A percentile compares a stretch with the other conserved stretches of the same genome.
These are phyloP conservation scores for Zele albiditarsus DNA, from an alignment of 2,888 invertebrate species.

Conservation along the genomic window DNA sequence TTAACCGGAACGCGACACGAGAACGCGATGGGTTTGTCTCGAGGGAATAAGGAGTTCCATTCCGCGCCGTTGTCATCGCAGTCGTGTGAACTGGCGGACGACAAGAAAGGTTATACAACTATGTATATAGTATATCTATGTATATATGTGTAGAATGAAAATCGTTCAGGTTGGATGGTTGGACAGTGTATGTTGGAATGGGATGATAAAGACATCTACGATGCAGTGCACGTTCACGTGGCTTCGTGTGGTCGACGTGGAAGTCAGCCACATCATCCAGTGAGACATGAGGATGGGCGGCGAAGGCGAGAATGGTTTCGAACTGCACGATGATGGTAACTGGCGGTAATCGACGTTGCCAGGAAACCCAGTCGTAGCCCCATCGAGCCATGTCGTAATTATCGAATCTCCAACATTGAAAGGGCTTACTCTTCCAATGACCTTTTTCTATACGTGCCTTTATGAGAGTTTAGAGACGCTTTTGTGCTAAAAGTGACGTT, in stretches of 20 bases:
- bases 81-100: not conserved
- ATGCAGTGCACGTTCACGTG: slow-evolving; percentile 48
- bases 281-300: slow-evolving; percentile 29
- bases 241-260: slow-evolving; percentile 40
- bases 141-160: slow-evolving; percentile 6
- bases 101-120: not conserved
- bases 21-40: slow-evolving; percentile 14
- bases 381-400: slow-evolving; percentile 44
- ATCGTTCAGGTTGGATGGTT: slow-evolving; percentile 7
- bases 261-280: slow-evolving; percentile 30
- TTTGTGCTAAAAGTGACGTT: not conserved
- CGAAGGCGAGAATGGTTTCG: slow-evolving; percentile 39
- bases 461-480: slow-evolving; percentile 26
- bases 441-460: not conserved
- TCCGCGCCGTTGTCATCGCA: slow-evolving; percentile 10
- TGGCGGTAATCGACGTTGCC: slow-evolving; percentile 31
- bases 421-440: slow-evolving; percentile 30
- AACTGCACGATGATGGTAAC: slow-evolving; percentile 34
- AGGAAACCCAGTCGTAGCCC: slow-evolving; percentile 33
- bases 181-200: slow-evolving; percentile 26
- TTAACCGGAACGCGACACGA: slow-evolving; percentile 16
- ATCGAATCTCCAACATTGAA: slow-evolving; percentile 44
- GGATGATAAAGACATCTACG: slow-evolving; percentile 17
- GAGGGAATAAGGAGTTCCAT: slow-evolving; percentile 13
- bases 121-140: not conserved